A percentile compares a stretch with the other conserved stretches of the same genome.
phyloP scores from a whole-genome alignment of 2,113 vertebrate species.

The Hoplias malabaricus region DNA sequence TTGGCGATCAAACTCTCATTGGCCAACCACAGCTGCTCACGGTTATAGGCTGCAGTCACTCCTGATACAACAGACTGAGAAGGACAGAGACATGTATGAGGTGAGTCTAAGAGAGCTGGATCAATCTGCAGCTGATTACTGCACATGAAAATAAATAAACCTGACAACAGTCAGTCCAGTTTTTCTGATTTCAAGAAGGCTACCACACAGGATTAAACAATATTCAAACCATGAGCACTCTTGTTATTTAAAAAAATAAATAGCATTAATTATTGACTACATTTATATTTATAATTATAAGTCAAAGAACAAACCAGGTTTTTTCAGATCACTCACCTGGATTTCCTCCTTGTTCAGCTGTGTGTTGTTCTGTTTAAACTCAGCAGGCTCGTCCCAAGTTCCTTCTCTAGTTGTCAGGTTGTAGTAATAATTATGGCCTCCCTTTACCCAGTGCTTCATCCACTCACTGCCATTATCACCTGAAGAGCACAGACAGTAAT shows the following conservation, averaged over 20 bases:
- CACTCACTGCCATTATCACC: slow-evolving; percentile 86
- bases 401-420: slow-evolving; percentile 82
- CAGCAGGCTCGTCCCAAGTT: slow-evolving; percentile 85
- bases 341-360: slow-evolving; percentile 94
- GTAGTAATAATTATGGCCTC: slow-evolving; percentile 93
- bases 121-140: background rate
- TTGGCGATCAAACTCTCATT: slow-evolving; percentile 88
- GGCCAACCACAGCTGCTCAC: slow-evolving; percentile 96
- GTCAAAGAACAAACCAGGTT: no score
- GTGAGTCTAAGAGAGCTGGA: background rate
- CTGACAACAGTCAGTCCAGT: no score
- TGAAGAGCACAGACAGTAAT: slow-evolving; percentile 54
- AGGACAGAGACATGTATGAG: background rate
- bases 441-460: slow-evolving; percentile 95
- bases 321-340: slow-evolving; percentile 76
- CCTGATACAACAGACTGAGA: slow-evolving; percentile 83
- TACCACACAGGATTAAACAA: no score
- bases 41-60: slow-evolving; percentile 91
- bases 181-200: no score
- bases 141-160: background rate
- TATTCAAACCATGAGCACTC: no score
- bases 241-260: no score
- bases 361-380: slow-evolving; percentile 82
- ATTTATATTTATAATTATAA: no score
- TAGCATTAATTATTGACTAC: no score